These are phyloP conservation scores for Drosophila vallismaia DNA, from an alignment of 2,888 invertebrate genomes.

Conservation along the genomic window DNA sequence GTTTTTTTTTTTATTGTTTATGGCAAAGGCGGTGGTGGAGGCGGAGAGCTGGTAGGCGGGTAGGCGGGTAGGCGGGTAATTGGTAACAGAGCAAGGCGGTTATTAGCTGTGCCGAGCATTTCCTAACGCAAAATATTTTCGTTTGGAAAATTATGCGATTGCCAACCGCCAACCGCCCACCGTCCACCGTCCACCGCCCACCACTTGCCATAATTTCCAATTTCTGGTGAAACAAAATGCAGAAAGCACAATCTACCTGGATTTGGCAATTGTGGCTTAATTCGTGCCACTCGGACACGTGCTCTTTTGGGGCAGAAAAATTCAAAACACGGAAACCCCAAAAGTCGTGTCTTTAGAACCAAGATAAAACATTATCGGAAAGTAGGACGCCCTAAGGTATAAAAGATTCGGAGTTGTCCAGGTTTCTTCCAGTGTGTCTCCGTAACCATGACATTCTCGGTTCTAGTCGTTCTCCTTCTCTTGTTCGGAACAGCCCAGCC, in stretches of 20 bases:
- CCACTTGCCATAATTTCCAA: neutral
- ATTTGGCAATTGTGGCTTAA: conserved; percentile 10
- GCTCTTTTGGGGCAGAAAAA: neutral
- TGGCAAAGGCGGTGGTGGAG: conserved; percentile 7
- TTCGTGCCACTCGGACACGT: conserved; percentile 11
- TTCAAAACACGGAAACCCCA: neutral
- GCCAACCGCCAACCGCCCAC: neutral
- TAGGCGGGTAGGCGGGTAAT: conserved; percentile 16
- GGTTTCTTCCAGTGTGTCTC: conserved; percentile 9
- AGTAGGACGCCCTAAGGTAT: conserved; percentile 2
- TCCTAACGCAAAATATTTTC: conserved; percentile 67
- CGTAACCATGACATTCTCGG: conserved; percentile 4
- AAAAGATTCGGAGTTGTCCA: conserved; percentile 2
- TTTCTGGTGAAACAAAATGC: neutral
- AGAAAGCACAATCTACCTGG: conserved; percentile 1
- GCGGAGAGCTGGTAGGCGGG: conserved; percentile 11
- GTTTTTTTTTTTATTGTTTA: no score
- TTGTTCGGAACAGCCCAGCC: neutral
- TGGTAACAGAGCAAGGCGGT: conserved; percentile 37
- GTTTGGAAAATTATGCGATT: conserved; percentile 37
- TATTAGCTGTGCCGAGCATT: conserved; percentile 57
- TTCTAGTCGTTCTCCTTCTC: conserved; percentile 4
- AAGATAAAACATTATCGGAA: neutral
- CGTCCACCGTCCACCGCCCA: conserved; percentile 4
- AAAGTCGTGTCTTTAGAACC: conserved; percentile 26